These are phyloP conservation scores for Eulemur mongoz DNA, from an alignment of 2,797 vertebrate species.

Conservation along the genomic window DNA sequence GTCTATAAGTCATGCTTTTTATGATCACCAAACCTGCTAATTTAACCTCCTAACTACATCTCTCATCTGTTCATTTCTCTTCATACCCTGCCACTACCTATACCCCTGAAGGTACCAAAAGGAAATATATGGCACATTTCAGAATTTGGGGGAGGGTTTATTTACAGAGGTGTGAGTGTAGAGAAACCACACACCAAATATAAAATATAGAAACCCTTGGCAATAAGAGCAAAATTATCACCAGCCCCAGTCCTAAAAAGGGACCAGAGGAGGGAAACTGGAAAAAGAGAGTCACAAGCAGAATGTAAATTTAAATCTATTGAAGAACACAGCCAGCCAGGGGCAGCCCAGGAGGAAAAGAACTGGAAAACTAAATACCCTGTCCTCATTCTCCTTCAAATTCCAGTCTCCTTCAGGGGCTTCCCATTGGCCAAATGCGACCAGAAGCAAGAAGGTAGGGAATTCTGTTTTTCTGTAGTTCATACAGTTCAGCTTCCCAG, in stretches of 20 bases:
- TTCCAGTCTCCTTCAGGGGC: neutral
- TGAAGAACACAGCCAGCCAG: neutral
- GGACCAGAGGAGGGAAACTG: neutral
- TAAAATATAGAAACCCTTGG: constrained; percentile 17
- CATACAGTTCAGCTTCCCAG: neutral
- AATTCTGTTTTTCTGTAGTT: constrained; percentile 9
- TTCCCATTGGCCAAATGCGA: constrained; percentile 10
- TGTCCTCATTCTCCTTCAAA: neutral
- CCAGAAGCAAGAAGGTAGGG: neutral
- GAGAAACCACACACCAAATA: constrained; percentile 19
- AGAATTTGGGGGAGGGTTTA: neutral
- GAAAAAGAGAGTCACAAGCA: neutral
- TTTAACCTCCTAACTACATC: constrained; percentile 35
- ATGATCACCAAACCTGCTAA: constrained; percentile 29
- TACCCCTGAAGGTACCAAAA: neutral
- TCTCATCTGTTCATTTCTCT: constrained; percentile 18
- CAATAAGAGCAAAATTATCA: constrained; percentile 18
- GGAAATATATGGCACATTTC: constrained; percentile 9
- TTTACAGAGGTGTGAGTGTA: neutral
- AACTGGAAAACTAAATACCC: constrained; percentile 10
- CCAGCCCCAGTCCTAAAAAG: neutral
- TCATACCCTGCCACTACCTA: neutral
- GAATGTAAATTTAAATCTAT: neutral
- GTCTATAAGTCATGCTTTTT: neutral
- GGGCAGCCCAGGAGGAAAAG: neutral